Evolutionary conservation across 1,140 invertebrate species (phyloP).

Genomic region (Agrilus planipennis): DNA sequence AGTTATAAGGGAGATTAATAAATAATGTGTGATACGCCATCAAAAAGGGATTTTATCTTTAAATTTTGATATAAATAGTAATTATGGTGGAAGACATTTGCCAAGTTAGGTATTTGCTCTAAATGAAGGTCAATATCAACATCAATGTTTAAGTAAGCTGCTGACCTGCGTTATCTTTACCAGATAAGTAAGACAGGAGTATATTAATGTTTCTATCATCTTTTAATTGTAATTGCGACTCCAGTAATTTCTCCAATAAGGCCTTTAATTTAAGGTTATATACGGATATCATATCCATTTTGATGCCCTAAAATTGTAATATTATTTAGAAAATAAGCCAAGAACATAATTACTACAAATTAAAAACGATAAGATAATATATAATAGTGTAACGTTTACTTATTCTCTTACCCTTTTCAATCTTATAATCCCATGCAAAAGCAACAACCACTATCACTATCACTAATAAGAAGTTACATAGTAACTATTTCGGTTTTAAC

Average conservation of each 20-base stretch:
- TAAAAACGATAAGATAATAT: too few relatives aligned
- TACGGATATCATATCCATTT: constrained; percentile 14
- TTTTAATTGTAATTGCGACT: constrained; percentile 34
- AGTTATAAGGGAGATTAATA: background rate
- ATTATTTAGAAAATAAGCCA: too few relatives aligned
- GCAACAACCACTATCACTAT: too few relatives aligned
- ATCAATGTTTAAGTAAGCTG: background rate
- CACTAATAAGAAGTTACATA: too few relatives aligned
- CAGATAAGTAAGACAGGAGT: constrained; percentile 36
- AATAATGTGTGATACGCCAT: background rate
- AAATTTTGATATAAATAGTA: too few relatives aligned
- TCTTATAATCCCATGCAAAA: too few relatives aligned
- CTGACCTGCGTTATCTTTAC: constrained; percentile 27
- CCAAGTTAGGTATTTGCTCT: background rate
- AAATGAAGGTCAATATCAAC: background rate
- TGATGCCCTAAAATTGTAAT: too few relatives aligned
- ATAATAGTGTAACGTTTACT: too few relatives aligned
- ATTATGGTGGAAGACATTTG: background rate
- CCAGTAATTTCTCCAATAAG: constrained; percentile 35
- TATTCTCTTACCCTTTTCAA: too few relatives aligned
- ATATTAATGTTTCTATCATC: constrained; percentile 41
- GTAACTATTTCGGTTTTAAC: too few relatives aligned
- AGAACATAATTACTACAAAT: too few relatives aligned
- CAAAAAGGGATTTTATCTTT: too few relatives aligned
- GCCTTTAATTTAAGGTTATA: constrained; percentile 27